phyloP scores from a whole-genome alignment of 1,140 invertebrate species.

The Anastatus disparis region DNA sequence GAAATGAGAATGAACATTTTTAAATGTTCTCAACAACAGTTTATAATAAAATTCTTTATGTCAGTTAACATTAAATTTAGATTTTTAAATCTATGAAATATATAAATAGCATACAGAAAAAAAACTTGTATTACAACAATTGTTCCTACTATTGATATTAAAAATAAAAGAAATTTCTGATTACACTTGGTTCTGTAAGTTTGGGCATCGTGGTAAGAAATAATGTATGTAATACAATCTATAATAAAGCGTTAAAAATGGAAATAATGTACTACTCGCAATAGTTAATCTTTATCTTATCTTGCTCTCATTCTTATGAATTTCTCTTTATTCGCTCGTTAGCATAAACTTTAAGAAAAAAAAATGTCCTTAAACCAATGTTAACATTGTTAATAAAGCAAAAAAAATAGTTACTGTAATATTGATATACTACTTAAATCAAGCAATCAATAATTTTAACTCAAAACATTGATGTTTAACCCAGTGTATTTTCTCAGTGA shows the following conservation, averaged over 20 bases:
- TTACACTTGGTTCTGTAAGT: constrained; percentile 29
- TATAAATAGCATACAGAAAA: neutral
- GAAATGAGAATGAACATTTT: neutral
- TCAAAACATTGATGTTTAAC: neutral
- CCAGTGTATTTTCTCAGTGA: constrained; percentile 19
- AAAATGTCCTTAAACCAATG: neutral
- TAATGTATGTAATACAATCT: constrained; percentile 13
- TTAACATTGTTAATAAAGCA: neutral
- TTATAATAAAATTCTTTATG: neutral
- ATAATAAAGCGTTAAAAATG: constrained; percentile 14
- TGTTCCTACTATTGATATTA: constrained; percentile 29
- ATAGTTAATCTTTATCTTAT: constrained; percentile 23
- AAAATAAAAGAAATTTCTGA: neutral
- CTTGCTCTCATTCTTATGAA: constrained; percentile 31
- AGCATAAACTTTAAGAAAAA: neutral
- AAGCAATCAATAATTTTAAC: constrained; percentile 23
- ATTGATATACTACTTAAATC: neutral
- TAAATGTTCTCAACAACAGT: too few relatives aligned
- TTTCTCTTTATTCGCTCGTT: constrained; percentile 11
- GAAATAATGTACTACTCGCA: constrained; percentile 10
- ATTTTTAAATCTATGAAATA: neutral
- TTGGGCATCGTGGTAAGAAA: constrained; percentile 23
- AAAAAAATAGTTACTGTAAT: constrained; percentile 9
- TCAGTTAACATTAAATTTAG: constrained; percentile 10
- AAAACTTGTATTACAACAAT: neutral